These are phyloP conservation scores for Cerastis rubricosa DNA, from an alignment of 2,888 invertebrate species.

Conservation along the genomic window DNA sequence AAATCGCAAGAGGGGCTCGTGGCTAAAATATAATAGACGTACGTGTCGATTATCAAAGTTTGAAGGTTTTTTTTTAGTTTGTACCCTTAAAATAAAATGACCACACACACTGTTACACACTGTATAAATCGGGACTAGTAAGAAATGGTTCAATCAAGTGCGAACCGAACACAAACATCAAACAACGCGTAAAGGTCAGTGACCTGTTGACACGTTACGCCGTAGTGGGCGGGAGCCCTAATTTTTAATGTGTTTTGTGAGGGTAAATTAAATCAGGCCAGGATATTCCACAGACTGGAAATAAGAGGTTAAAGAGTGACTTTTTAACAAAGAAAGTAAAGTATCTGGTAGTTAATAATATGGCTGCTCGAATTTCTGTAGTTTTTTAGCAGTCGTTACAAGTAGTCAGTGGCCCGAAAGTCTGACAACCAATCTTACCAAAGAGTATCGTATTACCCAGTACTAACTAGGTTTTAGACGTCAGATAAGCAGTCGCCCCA, in stretches of 20 bases:
- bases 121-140: constrained; percentile 16
- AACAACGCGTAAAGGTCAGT: constrained; percentile 26
- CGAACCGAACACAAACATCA: constrained; percentile 33
- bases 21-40: not conserved
- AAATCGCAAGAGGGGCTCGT: not conserved
- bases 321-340: not conserved
- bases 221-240: constrained; percentile 48
- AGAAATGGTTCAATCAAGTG: constrained; percentile 36
- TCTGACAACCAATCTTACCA: no score
- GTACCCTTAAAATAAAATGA: not conserved
- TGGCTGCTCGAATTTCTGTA: no score
- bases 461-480: no score
- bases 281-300: constrained; percentile 48
- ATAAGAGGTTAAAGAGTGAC: not conserved
- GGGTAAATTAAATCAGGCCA: constrained; percentile 40
- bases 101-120: no score
- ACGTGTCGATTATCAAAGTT: not conserved
- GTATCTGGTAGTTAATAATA: not conserved
- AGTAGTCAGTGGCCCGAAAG: no score
- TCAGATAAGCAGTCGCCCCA: no score
- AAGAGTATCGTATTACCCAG: no score
- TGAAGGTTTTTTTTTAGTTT: no score
- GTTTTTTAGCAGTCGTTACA: no score
- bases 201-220: constrained; percentile 29
- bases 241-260: constrained; percentile 45